Evolutionary conservation across 1,140 invertebrate genomes (phyloP).

Genomic region (Hyposmocoma kahamanoa): DNA sequence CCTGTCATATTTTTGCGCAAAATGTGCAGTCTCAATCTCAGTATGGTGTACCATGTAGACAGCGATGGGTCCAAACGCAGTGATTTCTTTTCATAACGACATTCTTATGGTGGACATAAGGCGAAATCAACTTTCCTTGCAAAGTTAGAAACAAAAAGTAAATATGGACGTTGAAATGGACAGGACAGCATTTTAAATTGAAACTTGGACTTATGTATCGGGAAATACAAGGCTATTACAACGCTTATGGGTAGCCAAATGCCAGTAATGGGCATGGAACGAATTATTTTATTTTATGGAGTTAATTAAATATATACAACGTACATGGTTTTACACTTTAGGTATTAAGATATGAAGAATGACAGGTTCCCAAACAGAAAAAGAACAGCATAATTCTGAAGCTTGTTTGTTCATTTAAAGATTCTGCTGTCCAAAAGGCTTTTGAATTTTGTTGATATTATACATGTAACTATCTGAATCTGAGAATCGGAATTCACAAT

Average conservation of each 20-base stretch:
- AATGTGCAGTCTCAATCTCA: conserved; percentile 46
- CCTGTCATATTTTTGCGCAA: conserved; percentile 23
- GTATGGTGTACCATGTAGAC: conserved; percentile 44
- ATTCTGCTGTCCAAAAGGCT: too few species aligned
- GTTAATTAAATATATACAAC: too few species aligned
- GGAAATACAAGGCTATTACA: conserved; percentile 10
- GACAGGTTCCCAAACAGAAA: too few species aligned
- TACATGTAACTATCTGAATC: too few species aligned
- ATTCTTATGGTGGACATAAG: conserved; percentile 37
- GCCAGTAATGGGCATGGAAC: neutral
- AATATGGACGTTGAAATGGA: neutral
- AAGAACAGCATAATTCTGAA: too few species aligned
- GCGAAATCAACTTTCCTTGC: conserved; percentile 57
- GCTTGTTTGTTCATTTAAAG: too few species aligned
- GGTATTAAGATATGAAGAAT: too few species aligned
- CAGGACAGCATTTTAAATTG: conserved; percentile 6
- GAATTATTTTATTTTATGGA: neutral
- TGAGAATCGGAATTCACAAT: too few species aligned
- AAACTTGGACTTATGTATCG: conserved; percentile 9
- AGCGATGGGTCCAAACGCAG: conserved; percentile 24
- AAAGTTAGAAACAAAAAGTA: conserved; percentile 49
- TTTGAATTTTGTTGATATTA: too few species aligned
- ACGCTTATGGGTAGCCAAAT: neutral
- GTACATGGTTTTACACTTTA: too few species aligned
- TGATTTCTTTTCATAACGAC: conserved; percentile 61